These are phyloP conservation scores for Pardalotus punctatus DNA, from an alignment of 2,113 vertebrate genomes.

Conservation along the genomic window DNA sequence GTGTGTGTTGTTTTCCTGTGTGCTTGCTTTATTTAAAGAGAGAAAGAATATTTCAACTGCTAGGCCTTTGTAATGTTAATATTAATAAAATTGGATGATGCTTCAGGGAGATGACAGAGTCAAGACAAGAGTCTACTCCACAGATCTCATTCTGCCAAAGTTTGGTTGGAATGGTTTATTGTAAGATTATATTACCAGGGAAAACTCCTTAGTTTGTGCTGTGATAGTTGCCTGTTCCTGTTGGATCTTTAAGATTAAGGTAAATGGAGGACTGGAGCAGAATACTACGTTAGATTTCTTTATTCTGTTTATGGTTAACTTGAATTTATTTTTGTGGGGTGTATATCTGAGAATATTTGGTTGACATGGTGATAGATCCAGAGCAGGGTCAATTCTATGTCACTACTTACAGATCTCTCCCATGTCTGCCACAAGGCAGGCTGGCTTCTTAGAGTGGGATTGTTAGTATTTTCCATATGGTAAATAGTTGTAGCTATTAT, in stretches of 20 bases:
- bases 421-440: neutral
- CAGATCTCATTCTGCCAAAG: neutral
- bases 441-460: neutral
- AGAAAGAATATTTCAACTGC: neutral
- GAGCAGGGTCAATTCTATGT: neutral
- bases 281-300: neutral
- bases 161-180: neutral
- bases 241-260: neutral
- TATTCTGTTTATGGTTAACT: neutral
- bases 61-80: neutral
- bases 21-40: neutral
- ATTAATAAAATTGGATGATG: neutral
- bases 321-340: neutral
- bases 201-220: neutral
- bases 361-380: neutral
- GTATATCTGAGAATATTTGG: neutral
- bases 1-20: neutral
- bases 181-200: neutral
- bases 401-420: neutral
- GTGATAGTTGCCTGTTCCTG: neutral
- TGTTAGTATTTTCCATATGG: accelerated
- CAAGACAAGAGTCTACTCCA: neutral
- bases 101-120: neutral
- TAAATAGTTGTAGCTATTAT: neutral
- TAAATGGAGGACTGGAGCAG: neutral